Base-by-base conservation (phyloP, 2,797 vertebrate species). In the Hirundo rustica region DNA sequence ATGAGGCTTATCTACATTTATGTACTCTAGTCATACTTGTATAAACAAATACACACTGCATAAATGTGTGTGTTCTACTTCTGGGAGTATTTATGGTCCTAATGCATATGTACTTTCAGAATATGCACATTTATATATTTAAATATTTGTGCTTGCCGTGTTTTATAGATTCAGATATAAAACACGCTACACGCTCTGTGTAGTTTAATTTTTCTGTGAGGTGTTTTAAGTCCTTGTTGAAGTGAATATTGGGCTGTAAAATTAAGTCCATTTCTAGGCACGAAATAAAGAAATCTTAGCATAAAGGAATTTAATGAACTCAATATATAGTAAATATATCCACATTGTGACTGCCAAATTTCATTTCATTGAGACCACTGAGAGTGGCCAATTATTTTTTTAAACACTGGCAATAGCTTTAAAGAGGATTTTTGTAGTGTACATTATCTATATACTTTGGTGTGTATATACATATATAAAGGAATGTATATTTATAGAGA, bases 1-100 rank as follows among this genome's bases (percentile, higher is more conserved):
- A 48, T 17, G n/a, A 60, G 62, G 62, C 48, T 92, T 85, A 81
- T 73, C 70, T 60, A 44, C 90, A 73, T 92, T 88, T 97, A 81
- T 78, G 74, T 84, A 74, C 40, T 78, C 75, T 82, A 72, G 26
- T 83, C 74, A 55, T 51, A 85, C 38, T 88, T 16, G 7, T 84
- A 67, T 78, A 93, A 80, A 95, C 62, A 95, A 88, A 91, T 57
- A 76, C 16, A 71, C 5, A 17, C 36, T 84, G 70, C 62, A 75
- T 89, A 77, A 89, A 92, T 34, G 25, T 65, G 23, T 25, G 55
- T 62, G 73, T 58, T 89, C 44, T 20, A n/a, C 40, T 89, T 83
- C 42, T 11, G 4, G 57, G 65, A 88, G 57, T 86, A 83, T 80
- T 95, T 91, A 91, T 85, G 65, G 36, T 57, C 40, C 54, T 80